Percentiles rank a stretch among this genome's conserved stretches.
Conservation (phyloP, 92 coral and sea anemone species). For the Micromussa lordhowensis region DNA sequence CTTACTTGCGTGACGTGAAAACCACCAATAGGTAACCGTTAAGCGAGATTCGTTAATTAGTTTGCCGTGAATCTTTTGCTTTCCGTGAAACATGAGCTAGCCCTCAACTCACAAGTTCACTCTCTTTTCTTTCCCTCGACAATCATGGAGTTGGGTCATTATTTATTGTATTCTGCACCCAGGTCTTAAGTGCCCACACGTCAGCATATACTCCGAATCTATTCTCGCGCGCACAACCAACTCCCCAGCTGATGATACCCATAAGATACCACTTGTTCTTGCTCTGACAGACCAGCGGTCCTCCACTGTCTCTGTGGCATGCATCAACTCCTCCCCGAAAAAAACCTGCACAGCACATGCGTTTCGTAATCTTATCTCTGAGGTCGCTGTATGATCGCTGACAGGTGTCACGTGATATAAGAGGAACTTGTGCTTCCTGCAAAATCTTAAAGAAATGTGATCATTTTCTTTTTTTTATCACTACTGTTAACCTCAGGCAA, state of each 20-base stretch:
- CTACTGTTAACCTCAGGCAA: too few relatives aligned
- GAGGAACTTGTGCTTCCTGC: background rate
- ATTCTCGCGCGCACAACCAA: background rate
- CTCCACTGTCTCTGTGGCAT: slow-evolving; percentile 1
- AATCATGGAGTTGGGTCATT: background rate
- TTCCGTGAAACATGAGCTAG: background rate
- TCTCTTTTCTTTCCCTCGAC: too few relatives aligned
- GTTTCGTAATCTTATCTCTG: background rate
- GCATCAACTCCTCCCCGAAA: background rate
- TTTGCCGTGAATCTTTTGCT: background rate
- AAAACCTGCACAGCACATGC: slow-evolving; percentile 9
- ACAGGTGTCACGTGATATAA: background rate
- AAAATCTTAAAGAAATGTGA: background rate
- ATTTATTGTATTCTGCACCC: background rate
- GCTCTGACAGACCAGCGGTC: slow-evolving; percentile 13
- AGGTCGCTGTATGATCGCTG: background rate
- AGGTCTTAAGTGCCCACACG: background rate
- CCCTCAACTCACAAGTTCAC: too few relatives aligned
- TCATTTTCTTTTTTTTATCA: too few relatives aligned
- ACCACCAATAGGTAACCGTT: background rate
- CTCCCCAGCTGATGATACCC: slow-evolving; percentile 10
- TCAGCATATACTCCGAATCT: slow-evolving; percentile 6
- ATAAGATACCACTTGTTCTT: background rate
- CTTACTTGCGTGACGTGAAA: too few relatives aligned
- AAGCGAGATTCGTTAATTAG: background rate